Evolutionary conservation across 2,113 vertebrate genomes (phyloP), one percentile per base, ranked within the genome.

Genomic region (Anseranas semipalmata): DNA sequence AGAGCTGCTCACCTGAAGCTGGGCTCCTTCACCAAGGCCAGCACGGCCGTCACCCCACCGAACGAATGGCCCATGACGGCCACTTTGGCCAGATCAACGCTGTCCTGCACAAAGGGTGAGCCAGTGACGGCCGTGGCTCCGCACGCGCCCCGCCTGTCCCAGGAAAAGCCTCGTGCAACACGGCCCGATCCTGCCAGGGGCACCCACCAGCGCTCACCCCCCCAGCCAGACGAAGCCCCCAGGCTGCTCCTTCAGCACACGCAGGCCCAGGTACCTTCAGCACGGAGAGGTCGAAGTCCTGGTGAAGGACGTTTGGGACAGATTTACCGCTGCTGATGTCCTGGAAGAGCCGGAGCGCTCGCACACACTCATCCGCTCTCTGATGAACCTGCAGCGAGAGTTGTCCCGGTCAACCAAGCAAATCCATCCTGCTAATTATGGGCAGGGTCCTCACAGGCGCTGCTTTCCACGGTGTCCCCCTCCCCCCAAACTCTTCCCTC

Each of bases 21-120:
- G n/a, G 79, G 72, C 73, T 98, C 98, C 76, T 98, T 98, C 70
- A 97, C 93, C 82, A 98, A 43, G 68, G 98, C 95, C 85, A 98
- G 96, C 59, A 98, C 37, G 0, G 98, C 97, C 2, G 98, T 98
- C 27, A 97, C 95, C 12, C 98, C 98, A 9, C 98, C 98, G 1
- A 98, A 98, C 5, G 98, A 98, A 22, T 98, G 98, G 35, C 98
- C 98, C 98, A 98, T 98, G 77, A 98, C 70, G 1, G 98, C 96
- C 3, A 95, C 97, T 6, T 88, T 96, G 88, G 41, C 91, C 90
- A 97, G 37, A 41, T 98, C 97, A 4, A 98, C 33, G 75, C 78
- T 93, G 72, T 58, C 98, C 98, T 98, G 95, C 70, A 73, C 91
- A 30, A 56, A 58, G 78, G 9, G 39, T 41, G 45, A 45, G 52